phyloP scores from a whole-genome alignment of 2,113 vertebrate genomes.

The Pterocles gutturalis region DNA sequence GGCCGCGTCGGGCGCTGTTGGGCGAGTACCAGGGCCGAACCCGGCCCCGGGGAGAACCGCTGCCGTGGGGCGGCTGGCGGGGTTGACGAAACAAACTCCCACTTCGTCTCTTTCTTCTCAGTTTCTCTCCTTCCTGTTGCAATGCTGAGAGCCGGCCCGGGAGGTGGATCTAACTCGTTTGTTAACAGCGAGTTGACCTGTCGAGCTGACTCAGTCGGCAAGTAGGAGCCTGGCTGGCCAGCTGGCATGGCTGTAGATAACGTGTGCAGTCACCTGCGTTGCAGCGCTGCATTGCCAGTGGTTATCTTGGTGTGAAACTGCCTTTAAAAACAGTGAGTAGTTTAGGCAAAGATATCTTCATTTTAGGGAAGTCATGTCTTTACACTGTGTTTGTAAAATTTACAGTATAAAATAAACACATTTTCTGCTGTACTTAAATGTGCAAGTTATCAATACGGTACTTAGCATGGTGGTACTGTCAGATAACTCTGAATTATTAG shows the following conservation, averaged over 20 bases:
- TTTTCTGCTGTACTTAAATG: not conserved
- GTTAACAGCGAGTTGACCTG: not conserved
- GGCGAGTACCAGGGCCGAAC: not conserved
- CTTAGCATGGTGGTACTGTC: accelerated
- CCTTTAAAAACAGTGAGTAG: not conserved
- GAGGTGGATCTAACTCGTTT: not conserved
- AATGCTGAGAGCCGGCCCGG: not conserved
- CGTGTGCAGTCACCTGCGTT: accelerated
- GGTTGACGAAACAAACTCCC: not conserved
- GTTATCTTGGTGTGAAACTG: not conserved
- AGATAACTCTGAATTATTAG: not conserved
- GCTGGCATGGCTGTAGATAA: not conserved
- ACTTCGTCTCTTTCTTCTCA: accelerated
- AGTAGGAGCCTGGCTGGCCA: not conserved
- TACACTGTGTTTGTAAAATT: too few species aligned
- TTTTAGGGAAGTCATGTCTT: not conserved
- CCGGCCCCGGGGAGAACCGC: accelerated
- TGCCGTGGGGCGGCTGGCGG: accelerated
- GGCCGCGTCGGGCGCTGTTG: too few species aligned
- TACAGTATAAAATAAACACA: too few species aligned
- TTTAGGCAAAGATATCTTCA: not conserved
- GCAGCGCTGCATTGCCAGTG: not conserved
- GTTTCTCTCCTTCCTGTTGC: not conserved
- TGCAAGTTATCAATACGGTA: accelerated
- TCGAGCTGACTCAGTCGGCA: not conserved